These are phyloP conservation scores for Globodera ellingtonae DNA, from an alignment of 1,140 invertebrate species.

Conservation along the genomic window DNA sequence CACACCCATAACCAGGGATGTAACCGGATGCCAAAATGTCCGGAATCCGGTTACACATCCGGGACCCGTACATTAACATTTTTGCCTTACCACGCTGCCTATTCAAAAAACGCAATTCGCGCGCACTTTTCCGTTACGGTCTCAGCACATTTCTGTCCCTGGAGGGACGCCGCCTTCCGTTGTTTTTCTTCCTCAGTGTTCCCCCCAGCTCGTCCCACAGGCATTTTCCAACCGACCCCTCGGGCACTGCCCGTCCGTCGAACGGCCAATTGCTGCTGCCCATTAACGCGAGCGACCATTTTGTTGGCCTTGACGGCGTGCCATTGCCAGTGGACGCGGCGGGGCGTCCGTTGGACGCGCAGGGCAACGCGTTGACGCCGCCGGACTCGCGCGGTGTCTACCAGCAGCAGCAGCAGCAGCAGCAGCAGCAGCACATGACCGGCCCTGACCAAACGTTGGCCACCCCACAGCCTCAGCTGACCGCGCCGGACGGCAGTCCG, in stretches of 20 bases:
- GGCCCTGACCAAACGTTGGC: conserved; percentile 18
- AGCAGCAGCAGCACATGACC: background rate
- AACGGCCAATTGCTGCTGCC: conserved; percentile 34
- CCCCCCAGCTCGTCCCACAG: background rate
- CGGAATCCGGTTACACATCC: too few relatives aligned
- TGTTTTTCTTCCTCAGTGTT: background rate
- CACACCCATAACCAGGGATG: too few relatives aligned
- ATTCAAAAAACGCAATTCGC: too few relatives aligned
- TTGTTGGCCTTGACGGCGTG: conserved; percentile 25
- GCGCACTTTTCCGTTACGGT: background rate
- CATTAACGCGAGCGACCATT: conserved; percentile 43
- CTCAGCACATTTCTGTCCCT: background rate
- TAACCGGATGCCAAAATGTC: too few relatives aligned
- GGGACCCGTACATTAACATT: too few relatives aligned
- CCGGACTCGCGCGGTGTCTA: conserved; percentile 11
- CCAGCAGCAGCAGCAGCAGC: background rate
- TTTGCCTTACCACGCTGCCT: too few relatives aligned
- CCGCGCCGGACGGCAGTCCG: conserved; percentile 39
- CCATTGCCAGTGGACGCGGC: conserved; percentile 27
- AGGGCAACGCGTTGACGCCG: background rate
- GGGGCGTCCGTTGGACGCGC: conserved; percentile 26
- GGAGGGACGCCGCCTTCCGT: background rate
- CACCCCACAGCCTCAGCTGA: conserved; percentile 1
- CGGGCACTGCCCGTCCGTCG: conserved; percentile 36
- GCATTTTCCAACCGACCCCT: conserved; percentile 47